A percentile compares a stretch with the other conserved stretches of the same genome.
phyloP scores from a whole-genome alignment of 2,888 invertebrate genomes.

The Noctua pronuba region DNA sequence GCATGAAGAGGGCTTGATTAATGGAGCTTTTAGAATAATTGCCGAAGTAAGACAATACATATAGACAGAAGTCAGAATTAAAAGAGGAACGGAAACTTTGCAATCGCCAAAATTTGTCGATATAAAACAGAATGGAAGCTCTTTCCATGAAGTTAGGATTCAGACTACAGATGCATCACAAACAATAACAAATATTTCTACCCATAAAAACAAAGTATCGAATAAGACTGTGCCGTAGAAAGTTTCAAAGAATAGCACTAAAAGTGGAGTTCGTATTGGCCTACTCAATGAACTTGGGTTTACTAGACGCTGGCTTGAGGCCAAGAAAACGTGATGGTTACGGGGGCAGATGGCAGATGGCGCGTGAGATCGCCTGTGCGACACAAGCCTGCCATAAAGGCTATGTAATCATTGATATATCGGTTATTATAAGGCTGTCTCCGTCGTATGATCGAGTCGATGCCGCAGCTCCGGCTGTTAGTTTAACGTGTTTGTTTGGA shows the following conservation, averaged over 20 bases:
- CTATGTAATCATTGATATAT: constrained; percentile 56
- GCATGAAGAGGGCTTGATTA: constrained; percentile 64
- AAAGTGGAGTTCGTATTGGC: constrained; percentile 73
- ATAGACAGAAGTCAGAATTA: neutral
- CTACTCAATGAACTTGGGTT: constrained; percentile 82
- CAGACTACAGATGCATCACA: constrained; percentile 31
- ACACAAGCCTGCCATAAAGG: constrained; percentile 50
- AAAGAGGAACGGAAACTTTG: neutral
- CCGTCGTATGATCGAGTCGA: constrained; percentile 44
- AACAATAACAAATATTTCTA: constrained; percentile 43
- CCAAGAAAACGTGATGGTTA: constrained; percentile 74
- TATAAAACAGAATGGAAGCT: neutral
- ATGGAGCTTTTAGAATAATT: constrained; percentile 65
- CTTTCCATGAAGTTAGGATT: neutral
- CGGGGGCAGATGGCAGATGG: constrained; percentile 71
- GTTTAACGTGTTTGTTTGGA: constrained; percentile 40
- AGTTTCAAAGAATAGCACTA: constrained; percentile 73
- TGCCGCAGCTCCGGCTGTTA: constrained; percentile 35
- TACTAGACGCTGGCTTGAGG: constrained; percentile 77
- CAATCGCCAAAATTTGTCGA: neutral
- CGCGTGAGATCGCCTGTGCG: constrained; percentile 69
- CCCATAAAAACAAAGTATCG: constrained; percentile 17
- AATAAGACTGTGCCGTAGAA: constrained; percentile 54
- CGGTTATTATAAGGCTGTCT: constrained; percentile 51
- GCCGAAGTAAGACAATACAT: constrained; percentile 4